A percentile compares a stretch with the other conserved stretches of the same genome.
phyloP scores from a whole-genome alignment of 2,888 invertebrate species.

The Schizaphis graminum region DNA sequence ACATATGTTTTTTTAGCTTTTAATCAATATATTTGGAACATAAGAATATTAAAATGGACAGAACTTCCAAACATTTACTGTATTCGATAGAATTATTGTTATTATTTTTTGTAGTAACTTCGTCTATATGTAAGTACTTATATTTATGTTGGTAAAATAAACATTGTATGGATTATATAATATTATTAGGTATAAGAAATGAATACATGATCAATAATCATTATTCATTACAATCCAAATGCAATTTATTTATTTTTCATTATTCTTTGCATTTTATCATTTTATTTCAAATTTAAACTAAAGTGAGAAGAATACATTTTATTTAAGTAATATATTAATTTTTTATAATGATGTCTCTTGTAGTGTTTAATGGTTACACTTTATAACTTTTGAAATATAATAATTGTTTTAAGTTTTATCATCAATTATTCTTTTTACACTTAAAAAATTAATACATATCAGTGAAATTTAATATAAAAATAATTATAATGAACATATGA shows the following conservation, averaged over 20 bases:
- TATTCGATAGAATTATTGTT: constrained; percentile 10
- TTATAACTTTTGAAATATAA: background rate
- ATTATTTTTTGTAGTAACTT: background rate
- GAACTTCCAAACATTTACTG: constrained; percentile 23
- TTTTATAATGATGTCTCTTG: background rate
- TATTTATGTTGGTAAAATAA: background rate
- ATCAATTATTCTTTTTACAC: background rate
- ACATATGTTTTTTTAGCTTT: background rate
- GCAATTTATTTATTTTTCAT: background rate
- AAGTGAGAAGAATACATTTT: background rate
- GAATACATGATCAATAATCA: too few relatives aligned
- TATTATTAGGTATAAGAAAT: too few relatives aligned
- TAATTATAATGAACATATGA: background rate
- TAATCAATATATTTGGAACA: background rate
- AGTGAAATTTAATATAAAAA: background rate
- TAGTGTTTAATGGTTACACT: background rate
- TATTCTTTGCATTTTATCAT: background rate
- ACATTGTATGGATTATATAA: too few relatives aligned
- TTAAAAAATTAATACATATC: background rate
- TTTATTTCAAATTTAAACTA: background rate
- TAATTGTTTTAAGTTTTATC: background rate
- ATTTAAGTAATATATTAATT: background rate
- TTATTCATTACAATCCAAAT: too few relatives aligned
- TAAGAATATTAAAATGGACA: constrained; percentile 23
- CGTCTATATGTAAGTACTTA: constrained; percentile 50